phyloP scores from a whole-genome alignment of 2,888 invertebrate species.

The Tachina grossa region DNA sequence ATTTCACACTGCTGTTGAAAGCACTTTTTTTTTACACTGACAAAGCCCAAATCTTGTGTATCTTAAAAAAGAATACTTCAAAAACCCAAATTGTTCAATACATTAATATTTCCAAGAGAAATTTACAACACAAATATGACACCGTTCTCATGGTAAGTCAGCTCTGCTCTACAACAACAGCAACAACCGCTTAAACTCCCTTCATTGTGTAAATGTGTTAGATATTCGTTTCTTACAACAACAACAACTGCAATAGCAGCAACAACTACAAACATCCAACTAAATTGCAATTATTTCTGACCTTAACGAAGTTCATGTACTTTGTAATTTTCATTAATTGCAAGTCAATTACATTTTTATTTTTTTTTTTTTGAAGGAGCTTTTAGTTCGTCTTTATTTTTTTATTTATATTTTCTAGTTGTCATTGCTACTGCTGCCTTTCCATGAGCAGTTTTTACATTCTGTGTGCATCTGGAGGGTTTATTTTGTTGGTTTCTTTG shows the following conservation, averaged over 20 bases:
- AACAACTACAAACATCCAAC: slow-evolving; percentile 10
- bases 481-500: slow-evolving; percentile 37
- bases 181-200: neutral
- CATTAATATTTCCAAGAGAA: neutral
- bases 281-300: slow-evolving; percentile 62
- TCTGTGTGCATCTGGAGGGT: slow-evolving; percentile 11
- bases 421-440: slow-evolving; percentile 17
- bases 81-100: too few relatives aligned
- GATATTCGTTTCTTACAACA: slow-evolving; percentile 30
- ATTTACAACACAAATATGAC: neutral
- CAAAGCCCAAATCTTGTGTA: too few relatives aligned
- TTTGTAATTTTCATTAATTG: slow-evolving; percentile 68
- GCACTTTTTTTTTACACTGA: too few relatives aligned
- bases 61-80: too few relatives aligned
- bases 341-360: slow-evolving; percentile 61
- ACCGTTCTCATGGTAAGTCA: neutral
- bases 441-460: neutral
- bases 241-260: slow-evolving; percentile 18
- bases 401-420: slow-evolving; percentile 23
- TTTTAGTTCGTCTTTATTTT: slow-evolving; percentile 8
- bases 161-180: neutral
- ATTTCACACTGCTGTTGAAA: too few relatives aligned
- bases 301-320: slow-evolving; percentile 70
- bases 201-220: neutral
- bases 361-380: slow-evolving; percentile 44